Evolutionary conservation across 2,113 vertebrate species (phyloP).

Genomic region (Macrotis lagotis): DNA sequence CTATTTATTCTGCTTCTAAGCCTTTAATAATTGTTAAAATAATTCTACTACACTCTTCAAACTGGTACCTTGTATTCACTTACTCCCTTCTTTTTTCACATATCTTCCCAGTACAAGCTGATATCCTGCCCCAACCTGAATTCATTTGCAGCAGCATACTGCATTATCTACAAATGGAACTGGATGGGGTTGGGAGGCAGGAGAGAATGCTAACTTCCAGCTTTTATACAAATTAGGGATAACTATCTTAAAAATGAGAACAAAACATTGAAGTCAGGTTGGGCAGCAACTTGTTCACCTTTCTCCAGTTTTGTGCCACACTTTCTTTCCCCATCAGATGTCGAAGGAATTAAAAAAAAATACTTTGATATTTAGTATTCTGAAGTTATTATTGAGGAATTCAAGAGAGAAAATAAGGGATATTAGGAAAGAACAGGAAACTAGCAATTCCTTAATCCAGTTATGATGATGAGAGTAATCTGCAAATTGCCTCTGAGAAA

Average conservation of each 20-base stretch:
- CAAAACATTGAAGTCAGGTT: background rate
- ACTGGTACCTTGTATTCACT: background rate
- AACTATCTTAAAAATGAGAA: constrained; percentile 1
- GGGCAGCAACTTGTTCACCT: background rate
- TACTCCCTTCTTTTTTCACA: background rate
- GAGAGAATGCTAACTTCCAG: background rate
- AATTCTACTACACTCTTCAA: background rate
- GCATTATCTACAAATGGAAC: background rate
- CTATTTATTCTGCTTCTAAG: background rate
- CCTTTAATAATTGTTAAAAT: background rate
- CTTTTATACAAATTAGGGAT: constrained; percentile 37
- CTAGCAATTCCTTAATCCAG: background rate
- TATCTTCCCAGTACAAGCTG: background rate
- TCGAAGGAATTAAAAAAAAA: background rate
- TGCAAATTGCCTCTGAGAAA: background rate
- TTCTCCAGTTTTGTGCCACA: background rate
- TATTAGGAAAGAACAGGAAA: background rate
- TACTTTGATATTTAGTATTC: background rate
- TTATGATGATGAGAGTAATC: background rate
- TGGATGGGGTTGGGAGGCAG: background rate
- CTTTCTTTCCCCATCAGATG: background rate
- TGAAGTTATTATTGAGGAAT: background rate
- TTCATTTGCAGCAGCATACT: background rate
- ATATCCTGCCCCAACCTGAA: background rate
- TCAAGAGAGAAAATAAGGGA: background rate